These are phyloP conservation scores for Cartodere bifasciata DNA, from an alignment of 2,888 invertebrate species.

Conservation along the genomic window DNA sequence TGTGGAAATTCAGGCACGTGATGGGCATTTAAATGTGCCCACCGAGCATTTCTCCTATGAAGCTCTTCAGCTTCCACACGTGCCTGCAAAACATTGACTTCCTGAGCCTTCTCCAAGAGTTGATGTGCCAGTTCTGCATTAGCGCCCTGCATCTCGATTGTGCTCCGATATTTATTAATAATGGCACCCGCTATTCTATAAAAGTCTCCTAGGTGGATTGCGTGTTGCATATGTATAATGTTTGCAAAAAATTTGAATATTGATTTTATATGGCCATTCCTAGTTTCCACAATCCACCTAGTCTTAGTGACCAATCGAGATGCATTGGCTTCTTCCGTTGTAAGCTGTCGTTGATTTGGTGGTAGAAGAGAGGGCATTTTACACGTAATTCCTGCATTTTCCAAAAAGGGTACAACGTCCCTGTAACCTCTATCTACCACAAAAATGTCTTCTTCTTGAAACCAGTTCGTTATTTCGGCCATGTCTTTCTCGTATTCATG, in stretches of 20 bases:
- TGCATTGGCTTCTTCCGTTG: conserved; percentile 3
- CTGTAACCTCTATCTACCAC: no score
- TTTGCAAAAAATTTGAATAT: conserved; percentile 6
- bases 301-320: conserved; percentile 3
- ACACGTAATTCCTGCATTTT: no score
- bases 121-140: background rate
- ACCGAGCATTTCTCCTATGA: background rate
- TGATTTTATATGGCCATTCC: conserved; percentile 6
- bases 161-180: conserved; percentile 2
- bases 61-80: background rate
- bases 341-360: conserved; percentile 1
- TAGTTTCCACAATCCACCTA: conserved; percentile 5
- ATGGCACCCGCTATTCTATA: conserved; percentile 1
- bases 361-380: no score
- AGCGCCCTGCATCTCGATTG: no score
- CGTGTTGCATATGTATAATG: conserved; percentile 1
- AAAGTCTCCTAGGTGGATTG: conserved; percentile 1
- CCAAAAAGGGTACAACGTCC: no score
- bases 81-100: conserved; percentile 1
- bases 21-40: background rate
- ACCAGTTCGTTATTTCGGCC: no score
- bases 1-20: conserved; percentile 3
- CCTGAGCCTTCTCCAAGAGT: background rate
- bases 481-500: no score
- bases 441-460: no score